These are phyloP conservation scores for Florisuga fusca DNA, from an alignment of 2,797 vertebrate species.

Conservation along the genomic window DNA sequence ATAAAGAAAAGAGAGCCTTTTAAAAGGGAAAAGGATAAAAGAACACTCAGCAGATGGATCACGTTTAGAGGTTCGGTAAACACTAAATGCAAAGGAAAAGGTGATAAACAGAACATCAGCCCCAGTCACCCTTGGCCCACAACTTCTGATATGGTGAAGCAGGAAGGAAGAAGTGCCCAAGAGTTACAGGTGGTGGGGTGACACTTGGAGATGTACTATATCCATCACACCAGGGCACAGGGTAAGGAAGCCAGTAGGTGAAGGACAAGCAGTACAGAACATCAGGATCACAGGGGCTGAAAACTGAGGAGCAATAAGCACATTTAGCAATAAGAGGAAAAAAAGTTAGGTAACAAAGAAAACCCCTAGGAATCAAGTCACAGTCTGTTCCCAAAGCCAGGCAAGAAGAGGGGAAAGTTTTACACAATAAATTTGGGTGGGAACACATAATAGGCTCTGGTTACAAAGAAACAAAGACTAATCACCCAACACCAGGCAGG, in stretches of 20 bases:
- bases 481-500: too few species aligned
- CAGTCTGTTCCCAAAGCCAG: background rate
- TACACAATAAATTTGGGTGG: background rate
- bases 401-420: conserved; percentile 1
- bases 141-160: background rate
- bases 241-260: background rate
- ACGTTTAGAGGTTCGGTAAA: background rate
- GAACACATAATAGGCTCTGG: background rate
- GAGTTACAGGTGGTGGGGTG: too few species aligned
- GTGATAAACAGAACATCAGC: background rate
- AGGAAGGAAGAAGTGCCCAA: background rate
- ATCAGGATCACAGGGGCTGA: background rate
- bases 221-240: background rate
- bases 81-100: background rate
- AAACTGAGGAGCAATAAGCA: background rate
- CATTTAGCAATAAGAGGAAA: background rate
- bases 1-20: background rate
- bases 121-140: background rate
- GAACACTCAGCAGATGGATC: background rate
- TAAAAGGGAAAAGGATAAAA: background rate
- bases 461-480: background rate
- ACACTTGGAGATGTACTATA: background rate
- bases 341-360: background rate
- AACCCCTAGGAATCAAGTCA: background rate
- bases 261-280: background rate